A percentile compares a stretch with the other conserved stretches of the same genome.
These are phyloP conservation scores for Drosophila subsilvestris DNA, from an alignment of 2,888 invertebrate genomes.

Conservation along the genomic window DNA sequence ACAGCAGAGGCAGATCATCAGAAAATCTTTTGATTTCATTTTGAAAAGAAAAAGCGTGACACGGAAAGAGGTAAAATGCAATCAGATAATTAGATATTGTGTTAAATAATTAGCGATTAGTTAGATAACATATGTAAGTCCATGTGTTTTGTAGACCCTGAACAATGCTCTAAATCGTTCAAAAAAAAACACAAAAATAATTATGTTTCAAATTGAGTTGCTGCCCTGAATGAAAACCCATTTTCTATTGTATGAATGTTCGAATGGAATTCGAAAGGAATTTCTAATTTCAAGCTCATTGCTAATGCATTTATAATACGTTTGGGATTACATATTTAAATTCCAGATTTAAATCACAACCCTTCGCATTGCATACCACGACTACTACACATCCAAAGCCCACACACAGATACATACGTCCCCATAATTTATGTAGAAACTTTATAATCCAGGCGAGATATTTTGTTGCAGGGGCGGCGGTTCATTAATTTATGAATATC, in stretches of 20 bases:
- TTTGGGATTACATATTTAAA: constrained; percentile 61
- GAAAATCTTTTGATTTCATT: too few relatives aligned
- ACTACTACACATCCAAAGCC: background rate
- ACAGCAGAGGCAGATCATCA: too few relatives aligned
- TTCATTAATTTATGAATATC: constrained; percentile 78
- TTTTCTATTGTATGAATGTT: background rate
- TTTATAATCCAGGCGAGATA: constrained; percentile 55
- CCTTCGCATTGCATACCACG: constrained; percentile 13
- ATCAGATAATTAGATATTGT: too few relatives aligned
- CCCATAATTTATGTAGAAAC: constrained; percentile 70
- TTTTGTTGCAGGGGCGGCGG: constrained; percentile 52
- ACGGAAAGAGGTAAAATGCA: too few relatives aligned
- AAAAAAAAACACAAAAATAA: background rate
- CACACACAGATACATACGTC: background rate
- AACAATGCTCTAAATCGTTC: too few relatives aligned
- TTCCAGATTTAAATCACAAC: constrained; percentile 49
- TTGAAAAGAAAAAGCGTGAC: too few relatives aligned
- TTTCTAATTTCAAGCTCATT: constrained; percentile 21
- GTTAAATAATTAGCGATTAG: too few relatives aligned
- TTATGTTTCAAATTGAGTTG: background rate
- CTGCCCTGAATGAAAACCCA: background rate
- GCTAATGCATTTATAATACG: constrained; percentile 51
- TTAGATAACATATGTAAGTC: too few relatives aligned
- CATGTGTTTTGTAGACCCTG: background rate
- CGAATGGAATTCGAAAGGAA: constrained; percentile 20